Base-by-base conservation (phyloP, 2,888 invertebrate genomes). In the Sphecodes monilicornis region DNA sequence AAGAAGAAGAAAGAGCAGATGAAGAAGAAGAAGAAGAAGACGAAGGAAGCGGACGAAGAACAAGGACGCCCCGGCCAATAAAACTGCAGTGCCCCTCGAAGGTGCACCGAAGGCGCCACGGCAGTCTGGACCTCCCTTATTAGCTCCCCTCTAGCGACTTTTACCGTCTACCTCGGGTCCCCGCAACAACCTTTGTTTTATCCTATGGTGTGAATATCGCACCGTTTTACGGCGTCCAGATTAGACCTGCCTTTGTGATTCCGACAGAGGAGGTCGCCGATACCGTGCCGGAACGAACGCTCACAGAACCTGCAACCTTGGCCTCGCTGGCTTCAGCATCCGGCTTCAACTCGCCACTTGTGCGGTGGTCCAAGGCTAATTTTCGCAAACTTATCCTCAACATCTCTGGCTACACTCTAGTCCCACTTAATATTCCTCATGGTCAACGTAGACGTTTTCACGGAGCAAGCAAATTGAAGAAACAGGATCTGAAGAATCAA, bases 141-240 rank as follows among this genome's bases (percentile, higher is more conserved):
- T 91, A 88, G 91, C 87, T 88, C 90, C 89, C 87, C 87, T 89
- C 89, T 85, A 86, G 76, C 81, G 36, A 68, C 79, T 78, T 60
- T 86, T 79, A 76, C 84, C 78, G 71, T 84, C 86, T 80, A 74
- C 80, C 68, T 77, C 72, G 60, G 85, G 73, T 46, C 69, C 78
- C 79, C 84, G 87, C 84, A 85, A 88, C 88, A 83, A 78, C 85
- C 93, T 93, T 93, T 93, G 92, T 93, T 92, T 92, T 91, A 92
- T 92, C 89, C 91, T 80, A 82, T 88, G 91, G 93, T 91, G 92
- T 92, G 93, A 93, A 92, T 91, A 92, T 93, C 92, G 91, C 92
- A 91, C 91, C 90, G 89, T 92, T 93, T 93, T 92, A 93, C 88
- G 89, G 85, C 83, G 75, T 72, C 85, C 84, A 80, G 82, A 90